phyloP scores from a whole-genome alignment of 2,113 vertebrate genomes.

The Gymnarchus niloticus region DNA sequence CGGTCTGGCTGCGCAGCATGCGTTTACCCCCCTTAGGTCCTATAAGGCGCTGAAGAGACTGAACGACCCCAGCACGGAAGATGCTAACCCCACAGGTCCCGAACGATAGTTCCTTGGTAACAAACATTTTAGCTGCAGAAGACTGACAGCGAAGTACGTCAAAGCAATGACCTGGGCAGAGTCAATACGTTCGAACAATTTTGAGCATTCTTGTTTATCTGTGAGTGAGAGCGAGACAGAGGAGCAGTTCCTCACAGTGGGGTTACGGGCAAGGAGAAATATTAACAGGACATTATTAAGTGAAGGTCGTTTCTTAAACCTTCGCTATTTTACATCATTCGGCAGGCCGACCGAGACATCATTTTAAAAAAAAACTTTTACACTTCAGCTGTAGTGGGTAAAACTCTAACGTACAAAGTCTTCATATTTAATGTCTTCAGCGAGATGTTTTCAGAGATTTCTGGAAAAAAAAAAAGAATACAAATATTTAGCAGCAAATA shows the following conservation, averaged over 20 bases:
- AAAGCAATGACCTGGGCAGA: neutral
- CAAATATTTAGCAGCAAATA: neutral
- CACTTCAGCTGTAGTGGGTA: slow-evolving; percentile 74
- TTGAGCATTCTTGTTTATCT: neutral
- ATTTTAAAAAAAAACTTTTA: slow-evolving; percentile 28
- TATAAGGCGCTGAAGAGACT: neutral
- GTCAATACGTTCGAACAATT: neutral
- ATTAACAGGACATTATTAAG: neutral
- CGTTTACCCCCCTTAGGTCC: neutral
- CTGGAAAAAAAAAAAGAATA: slow-evolving; percentile 47
- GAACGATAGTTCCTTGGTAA: neutral
- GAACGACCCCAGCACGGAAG: neutral
- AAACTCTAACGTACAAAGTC: slow-evolving; percentile 76
- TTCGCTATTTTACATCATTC: slow-evolving; percentile 20
- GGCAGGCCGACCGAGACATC: neutral
- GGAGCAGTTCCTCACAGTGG: neutral
- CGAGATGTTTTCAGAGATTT: slow-evolving; percentile 70
- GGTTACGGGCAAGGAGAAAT: neutral
- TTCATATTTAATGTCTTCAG: slow-evolving; percentile 79
- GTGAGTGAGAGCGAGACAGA: neutral
- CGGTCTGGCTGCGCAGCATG: neutral
- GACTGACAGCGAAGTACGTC: neutral
- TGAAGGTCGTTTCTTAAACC: neutral
- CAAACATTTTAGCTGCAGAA: neutral
- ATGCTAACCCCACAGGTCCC: neutral